Evolutionary conservation across 1,140 invertebrate species (phyloP).

Genomic region (Lepidurus packardi): DNA sequence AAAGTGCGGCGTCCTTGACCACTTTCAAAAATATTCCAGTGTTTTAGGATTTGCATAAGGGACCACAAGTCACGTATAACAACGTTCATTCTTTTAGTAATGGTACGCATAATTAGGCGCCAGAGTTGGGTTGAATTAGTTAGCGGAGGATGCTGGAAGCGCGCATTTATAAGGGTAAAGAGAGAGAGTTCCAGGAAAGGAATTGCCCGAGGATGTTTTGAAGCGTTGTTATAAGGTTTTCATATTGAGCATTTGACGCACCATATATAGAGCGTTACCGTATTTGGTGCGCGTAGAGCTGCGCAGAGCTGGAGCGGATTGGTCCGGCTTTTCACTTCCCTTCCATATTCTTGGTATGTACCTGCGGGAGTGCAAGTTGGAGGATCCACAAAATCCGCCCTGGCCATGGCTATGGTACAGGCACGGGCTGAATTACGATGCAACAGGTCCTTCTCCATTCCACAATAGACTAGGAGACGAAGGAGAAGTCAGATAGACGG

Average conservation of each 20-base stretch:
- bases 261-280: not conserved
- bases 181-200: no score
- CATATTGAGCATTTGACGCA: no score
- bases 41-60: not conserved
- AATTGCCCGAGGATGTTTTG: no score
- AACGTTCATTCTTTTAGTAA: not conserved
- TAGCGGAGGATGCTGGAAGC: no score
- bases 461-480: not conserved
- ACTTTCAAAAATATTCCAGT: not conserved
- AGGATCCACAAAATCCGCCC: not conserved
- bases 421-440: not conserved
- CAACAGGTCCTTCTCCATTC: not conserved
- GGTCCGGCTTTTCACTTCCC: not conserved
- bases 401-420: not conserved
- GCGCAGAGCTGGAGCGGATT: not conserved
- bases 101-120: no score
- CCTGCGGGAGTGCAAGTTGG: not conserved
- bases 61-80: not conserved
- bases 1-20: not conserved
- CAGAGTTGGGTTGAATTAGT: no score
- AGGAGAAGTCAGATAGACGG: not conserved
- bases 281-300: conserved; percentile 9
- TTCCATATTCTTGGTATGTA: not conserved
- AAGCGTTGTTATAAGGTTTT: no score
- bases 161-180: no score